Evolutionary conservation across 2,113 vertebrate genomes (phyloP).

Genomic region (Cardinalis cardinalis): DNA sequence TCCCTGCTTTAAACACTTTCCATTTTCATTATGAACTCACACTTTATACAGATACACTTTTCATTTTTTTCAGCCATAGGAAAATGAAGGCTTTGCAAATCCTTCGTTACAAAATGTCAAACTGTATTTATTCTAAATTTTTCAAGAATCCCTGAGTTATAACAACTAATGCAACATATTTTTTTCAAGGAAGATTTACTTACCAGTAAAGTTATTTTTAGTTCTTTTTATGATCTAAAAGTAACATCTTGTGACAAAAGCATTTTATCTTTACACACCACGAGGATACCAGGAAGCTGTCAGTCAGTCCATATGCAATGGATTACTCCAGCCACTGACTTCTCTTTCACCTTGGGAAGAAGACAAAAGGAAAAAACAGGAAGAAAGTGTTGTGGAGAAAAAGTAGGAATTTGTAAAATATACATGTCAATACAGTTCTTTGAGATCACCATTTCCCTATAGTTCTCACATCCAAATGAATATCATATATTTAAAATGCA

Average conservation of each 20-base stretch:
- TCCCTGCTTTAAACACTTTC: constrained; percentile 60
- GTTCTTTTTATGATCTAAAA: background rate
- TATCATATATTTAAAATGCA: background rate
- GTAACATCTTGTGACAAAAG: background rate
- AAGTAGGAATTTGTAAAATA: background rate
- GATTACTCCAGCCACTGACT: background rate
- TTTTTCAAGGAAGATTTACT: background rate
- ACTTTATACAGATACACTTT: constrained; percentile 12
- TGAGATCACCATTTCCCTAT: background rate
- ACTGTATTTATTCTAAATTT: background rate
- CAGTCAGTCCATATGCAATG: background rate
- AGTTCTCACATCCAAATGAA: background rate
- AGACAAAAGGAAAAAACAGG: background rate
- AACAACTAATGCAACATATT: background rate
- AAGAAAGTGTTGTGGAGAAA: background rate
- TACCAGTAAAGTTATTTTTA: background rate
- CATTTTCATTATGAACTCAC: constrained; percentile 56
- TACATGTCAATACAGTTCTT: background rate
- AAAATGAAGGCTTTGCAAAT: background rate
- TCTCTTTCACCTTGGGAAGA: background rate
- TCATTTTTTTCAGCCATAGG: background rate
- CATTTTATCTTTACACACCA: background rate
- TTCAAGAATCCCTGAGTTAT: background rate
- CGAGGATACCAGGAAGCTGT: background rate
- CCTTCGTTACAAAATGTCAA: background rate